phyloP scores from a whole-genome alignment of 2,113 vertebrate genomes.

The Rattus norvegicus region DNA sequence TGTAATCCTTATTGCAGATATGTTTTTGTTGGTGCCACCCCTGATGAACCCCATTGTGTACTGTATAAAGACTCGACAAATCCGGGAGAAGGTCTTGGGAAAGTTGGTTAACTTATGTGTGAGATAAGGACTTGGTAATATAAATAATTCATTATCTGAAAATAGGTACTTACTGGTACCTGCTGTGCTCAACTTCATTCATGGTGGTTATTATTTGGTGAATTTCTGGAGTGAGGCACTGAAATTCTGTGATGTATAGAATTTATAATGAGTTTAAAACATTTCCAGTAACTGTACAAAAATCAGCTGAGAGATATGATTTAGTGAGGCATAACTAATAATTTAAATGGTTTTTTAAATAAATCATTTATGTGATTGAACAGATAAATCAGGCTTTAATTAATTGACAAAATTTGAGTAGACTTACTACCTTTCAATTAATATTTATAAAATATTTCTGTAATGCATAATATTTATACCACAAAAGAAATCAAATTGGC shows the following conservation, averaged over 20 bases:
- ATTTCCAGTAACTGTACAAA: neutral
- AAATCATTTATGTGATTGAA: neutral
- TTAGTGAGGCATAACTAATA: neutral
- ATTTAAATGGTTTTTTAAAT: neutral
- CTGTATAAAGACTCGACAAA: conserved; percentile 71
- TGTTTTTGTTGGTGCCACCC: conserved; percentile 71
- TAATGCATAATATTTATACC: neutral
- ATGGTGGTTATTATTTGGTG: neutral
- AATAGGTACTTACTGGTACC: neutral
- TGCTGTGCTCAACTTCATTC: neutral
- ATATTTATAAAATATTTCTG: neutral
- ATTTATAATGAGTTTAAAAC: neutral
- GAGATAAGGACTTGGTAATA: neutral
- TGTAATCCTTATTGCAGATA: conserved; percentile 60
- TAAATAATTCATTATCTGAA: neutral
- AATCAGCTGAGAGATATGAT: neutral
- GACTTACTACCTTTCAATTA: neutral
- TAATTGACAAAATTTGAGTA: neutral
- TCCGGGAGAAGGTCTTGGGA: conserved; percentile 56
- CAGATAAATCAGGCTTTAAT: neutral
- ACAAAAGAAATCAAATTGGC: neutral
- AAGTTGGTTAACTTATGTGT: neutral
- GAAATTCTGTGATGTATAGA: neutral
- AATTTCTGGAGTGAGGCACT: neutral
- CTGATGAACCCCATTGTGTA: conserved; percentile 74